Percentiles rank a stretch among this genome's conserved stretches.
phyloP scores from a whole-genome alignment of 2,888 invertebrate genomes.

The Diarsia rubi region DNA sequence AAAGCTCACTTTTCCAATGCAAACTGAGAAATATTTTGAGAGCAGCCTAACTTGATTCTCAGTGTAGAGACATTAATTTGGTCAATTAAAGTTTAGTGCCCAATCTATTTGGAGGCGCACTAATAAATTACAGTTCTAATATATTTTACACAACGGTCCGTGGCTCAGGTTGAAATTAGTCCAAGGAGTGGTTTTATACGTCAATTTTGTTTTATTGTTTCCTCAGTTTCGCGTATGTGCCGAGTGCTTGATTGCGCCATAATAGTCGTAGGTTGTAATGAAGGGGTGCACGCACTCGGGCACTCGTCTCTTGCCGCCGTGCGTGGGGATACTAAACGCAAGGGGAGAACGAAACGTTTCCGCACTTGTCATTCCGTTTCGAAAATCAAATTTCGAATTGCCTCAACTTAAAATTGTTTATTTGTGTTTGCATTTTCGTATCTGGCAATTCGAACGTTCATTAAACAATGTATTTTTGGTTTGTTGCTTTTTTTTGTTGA shows the following conservation, averaged over 20 bases:
- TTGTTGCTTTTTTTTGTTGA: conserved; percentile 34
- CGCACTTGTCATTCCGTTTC: conserved; percentile 83
- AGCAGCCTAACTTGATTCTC: conserved; percentile 24
- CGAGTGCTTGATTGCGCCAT: conserved; percentile 88
- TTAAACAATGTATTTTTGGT: conserved; percentile 37
- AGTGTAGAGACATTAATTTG: conserved; percentile 61
- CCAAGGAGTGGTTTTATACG: conserved; percentile 87
- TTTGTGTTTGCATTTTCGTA: conserved; percentile 65
- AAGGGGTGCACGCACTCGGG: conserved; percentile 86
- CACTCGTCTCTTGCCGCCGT: conserved; percentile 73
- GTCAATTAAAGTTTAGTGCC: conserved; percentile 67
- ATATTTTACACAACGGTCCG: conserved; percentile 80
- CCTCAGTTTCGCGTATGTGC: conserved; percentile 89
- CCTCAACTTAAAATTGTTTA: conserved; percentile 72
- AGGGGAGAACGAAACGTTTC: conserved; percentile 85
- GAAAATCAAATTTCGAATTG: conserved; percentile 81
- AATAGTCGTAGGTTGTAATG: conserved; percentile 87
- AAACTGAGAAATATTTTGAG: conserved; percentile 29
- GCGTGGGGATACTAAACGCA: conserved; percentile 84
- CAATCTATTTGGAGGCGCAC: conserved; percentile 73
- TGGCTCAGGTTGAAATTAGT: conserved; percentile 80
- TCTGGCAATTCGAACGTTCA: conserved; percentile 51
- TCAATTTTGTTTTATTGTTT: conserved; percentile 89
- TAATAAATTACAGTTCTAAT: conserved; percentile 78
- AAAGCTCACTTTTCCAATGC: conserved; percentile 1